phyloP scores from a whole-genome alignment of 2,113 vertebrate genomes.

The Brachionichthys hirsutus region DNA sequence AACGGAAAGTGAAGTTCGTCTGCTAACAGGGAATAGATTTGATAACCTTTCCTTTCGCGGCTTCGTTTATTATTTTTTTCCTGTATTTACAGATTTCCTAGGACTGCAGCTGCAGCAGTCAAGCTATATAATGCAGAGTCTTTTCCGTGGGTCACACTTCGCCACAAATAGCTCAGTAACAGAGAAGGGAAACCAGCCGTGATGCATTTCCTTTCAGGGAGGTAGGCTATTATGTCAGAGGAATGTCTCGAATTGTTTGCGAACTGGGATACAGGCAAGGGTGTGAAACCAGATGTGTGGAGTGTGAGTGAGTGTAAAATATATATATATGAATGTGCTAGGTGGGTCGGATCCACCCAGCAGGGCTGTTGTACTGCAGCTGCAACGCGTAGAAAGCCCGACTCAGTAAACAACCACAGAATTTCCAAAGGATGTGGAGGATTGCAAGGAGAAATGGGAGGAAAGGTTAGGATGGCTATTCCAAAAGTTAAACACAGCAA shows the following conservation, averaged over 20 bases:
- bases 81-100: too few species aligned
- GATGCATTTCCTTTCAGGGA: slow-evolving; percentile 61
- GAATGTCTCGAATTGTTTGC: slow-evolving; percentile 51
- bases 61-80: too few species aligned
- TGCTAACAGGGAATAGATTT: too few species aligned
- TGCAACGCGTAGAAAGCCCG: slow-evolving; percentile 7
- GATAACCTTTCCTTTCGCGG: too few species aligned
- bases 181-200: slow-evolving; percentile 46
- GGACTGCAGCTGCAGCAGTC: slow-evolving; percentile 14
- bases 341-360: not conserved
- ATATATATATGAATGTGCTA: not conserved
- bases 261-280: slow-evolving; percentile 20
- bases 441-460: slow-evolving; percentile 23
- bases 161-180: slow-evolving; percentile 50
- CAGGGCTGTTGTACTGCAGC: slow-evolving; percentile 8
- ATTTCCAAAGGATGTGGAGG: slow-evolving; percentile 33
- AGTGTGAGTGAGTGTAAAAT: not conserved
- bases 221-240: slow-evolving; percentile 27
- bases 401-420: slow-evolving; percentile 15
- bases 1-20: too few species aligned
- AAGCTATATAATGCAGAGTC: slow-evolving; percentile 16
- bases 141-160: slow-evolving; percentile 40
- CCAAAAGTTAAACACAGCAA: slow-evolving; percentile 35
- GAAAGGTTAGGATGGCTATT: slow-evolving; percentile 25
- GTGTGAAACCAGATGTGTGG: slow-evolving; percentile 22